A percentile compares a stretch with the other conserved stretches of the same genome.
Conservation (phyloP, 2,888 invertebrate genomes). For the Sinhomidia bicolor region DNA sequence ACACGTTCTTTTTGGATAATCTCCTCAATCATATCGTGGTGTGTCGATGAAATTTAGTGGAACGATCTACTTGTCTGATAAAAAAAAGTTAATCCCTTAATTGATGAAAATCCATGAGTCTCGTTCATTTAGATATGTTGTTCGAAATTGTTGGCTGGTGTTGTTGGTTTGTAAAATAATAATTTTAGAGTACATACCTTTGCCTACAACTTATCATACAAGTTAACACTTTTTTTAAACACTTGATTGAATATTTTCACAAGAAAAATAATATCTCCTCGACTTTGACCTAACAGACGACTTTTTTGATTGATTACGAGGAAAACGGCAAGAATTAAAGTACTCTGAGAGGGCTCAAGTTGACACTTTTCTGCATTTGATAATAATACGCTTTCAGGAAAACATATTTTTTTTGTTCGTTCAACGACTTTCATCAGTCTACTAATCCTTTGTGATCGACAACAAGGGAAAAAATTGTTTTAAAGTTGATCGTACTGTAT, state of each 20-base stretch:
- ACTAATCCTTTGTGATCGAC: neutral
- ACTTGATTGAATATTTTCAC: neutral
- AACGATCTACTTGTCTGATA: slow-evolving; percentile 42
- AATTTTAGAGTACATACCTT: too few relatives aligned
- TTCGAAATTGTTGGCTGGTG: neutral
- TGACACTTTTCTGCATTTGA: too few relatives aligned
- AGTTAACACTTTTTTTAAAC: slow-evolving; percentile 8
- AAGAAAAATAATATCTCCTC: neutral
- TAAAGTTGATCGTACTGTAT: too few relatives aligned
- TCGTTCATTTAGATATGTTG: neutral
- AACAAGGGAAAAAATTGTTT: neutral
- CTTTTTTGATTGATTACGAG: too few relatives aligned
- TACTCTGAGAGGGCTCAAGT: too few relatives aligned
- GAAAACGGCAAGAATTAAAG: too few relatives aligned
- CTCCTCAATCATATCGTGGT: slow-evolving; percentile 38
- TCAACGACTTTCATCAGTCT: neutral
- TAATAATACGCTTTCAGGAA: too few relatives aligned
- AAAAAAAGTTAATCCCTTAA: slow-evolving; percentile 57
- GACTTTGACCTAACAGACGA: neutral
- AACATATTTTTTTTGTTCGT: too few relatives aligned
- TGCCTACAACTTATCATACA: neutral
- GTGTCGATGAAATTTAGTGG: slow-evolving; percentile 14
- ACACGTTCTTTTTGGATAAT: slow-evolving; percentile 2
- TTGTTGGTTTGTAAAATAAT: neutral
- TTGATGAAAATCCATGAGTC: slow-evolving; percentile 38